Evolutionary conservation across 2,797 vertebrate genomes (phyloP).

Genomic region (Luscinia megarhynchos): DNA sequence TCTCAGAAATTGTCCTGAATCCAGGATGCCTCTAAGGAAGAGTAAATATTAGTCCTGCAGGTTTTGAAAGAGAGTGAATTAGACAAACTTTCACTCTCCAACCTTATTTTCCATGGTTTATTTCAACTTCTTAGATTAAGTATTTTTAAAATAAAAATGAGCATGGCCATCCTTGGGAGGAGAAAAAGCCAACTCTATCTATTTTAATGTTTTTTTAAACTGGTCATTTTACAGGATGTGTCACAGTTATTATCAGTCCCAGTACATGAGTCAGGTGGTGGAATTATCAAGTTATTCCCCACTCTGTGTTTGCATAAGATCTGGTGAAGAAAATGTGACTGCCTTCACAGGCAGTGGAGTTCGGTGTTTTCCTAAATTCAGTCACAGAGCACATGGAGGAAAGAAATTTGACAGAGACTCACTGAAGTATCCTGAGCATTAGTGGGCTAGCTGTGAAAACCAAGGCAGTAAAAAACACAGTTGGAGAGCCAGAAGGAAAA

Average conservation of each 20-base stretch:
- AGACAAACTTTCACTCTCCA: background rate
- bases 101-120: background rate
- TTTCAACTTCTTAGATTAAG: background rate
- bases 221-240: background rate
- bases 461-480: background rate
- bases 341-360: background rate
- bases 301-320: background rate
- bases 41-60: slow-evolving; percentile 35
- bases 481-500: background rate
- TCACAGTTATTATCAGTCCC: background rate
- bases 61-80: background rate
- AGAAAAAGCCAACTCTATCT: background rate
- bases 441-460: background rate
- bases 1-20: background rate
- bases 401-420: background rate
- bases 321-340: background rate
- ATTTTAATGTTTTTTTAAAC: background rate
- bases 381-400: background rate
- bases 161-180: background rate
- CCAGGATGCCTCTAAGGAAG: slow-evolving; percentile 14
- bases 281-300: background rate
- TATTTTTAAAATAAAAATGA: background rate
- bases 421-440: background rate
- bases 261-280: background rate
- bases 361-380: background rate